These are phyloP conservation scores for Zeuzera pyrina DNA, from an alignment of 2,888 invertebrate genomes.

Conservation along the genomic window DNA sequence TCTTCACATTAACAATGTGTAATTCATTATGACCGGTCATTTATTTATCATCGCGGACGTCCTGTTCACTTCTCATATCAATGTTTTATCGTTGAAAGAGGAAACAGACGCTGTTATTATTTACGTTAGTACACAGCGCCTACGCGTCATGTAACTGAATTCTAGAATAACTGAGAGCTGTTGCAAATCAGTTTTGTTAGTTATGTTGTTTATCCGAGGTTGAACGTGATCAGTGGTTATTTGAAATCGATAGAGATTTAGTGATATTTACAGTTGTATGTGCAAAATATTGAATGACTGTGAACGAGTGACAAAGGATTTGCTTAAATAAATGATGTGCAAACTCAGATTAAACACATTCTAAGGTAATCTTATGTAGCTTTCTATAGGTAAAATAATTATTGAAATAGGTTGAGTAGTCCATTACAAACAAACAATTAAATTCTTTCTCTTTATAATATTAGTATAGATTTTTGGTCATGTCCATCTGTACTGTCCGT, in stretches of 20 bases:
- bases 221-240: conserved; percentile 27
- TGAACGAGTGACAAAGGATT: no score
- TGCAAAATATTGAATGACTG: not conserved
- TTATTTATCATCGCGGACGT: conserved; percentile 57
- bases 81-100: conserved; percentile 45
- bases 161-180: conserved; percentile 42
- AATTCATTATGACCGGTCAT: conserved; percentile 53
- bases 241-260: not conserved
- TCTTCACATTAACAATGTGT: no score
- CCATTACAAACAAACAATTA: no score
- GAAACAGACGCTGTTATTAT: conserved; percentile 64
- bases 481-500: no score
- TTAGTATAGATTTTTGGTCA: no score
- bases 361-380: no score
- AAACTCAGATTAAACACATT: no score
- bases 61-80: conserved; percentile 35
- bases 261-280: not conserved
- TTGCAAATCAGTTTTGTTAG: conserved; percentile 34
- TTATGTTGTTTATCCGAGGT: conserved; percentile 17
- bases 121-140: conserved; percentile 44
- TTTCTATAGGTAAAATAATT: no score
- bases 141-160: conserved; percentile 27
- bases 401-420: no score
- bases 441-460: no score
- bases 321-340: no score